These are phyloP conservation scores for Indicator indicator DNA, from an alignment of 2,113 vertebrate genomes.

Conservation along the genomic window DNA sequence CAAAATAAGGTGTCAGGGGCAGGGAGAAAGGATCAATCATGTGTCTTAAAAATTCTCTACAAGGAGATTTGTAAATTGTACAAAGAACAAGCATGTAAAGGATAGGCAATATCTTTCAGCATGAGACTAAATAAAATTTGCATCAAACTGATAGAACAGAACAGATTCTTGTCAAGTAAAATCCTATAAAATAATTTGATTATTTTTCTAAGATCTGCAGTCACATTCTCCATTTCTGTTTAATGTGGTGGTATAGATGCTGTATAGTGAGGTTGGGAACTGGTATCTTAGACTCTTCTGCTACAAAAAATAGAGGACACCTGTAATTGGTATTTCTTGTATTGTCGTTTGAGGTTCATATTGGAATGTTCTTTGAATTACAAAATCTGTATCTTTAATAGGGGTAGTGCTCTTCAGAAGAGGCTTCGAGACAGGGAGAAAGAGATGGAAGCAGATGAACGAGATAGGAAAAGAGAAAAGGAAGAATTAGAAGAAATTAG, in stretches of 20 bases:
- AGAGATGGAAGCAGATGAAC: slow-evolving; percentile 97
- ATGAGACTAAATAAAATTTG: background rate
- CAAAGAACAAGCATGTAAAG: background rate
- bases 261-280: background rate
- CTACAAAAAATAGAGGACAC: background rate
- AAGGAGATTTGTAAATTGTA: background rate
- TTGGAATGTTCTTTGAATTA: background rate
- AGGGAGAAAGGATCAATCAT: background rate
- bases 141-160: background rate
- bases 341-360: background rate
- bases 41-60: background rate
- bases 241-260: background rate
- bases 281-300: background rate
- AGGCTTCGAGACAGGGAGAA: slow-evolving; percentile 95
- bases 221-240: background rate
- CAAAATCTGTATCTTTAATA: slow-evolving; percentile 63
- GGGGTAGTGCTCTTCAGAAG: slow-evolving; percentile 98
- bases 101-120: background rate
- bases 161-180: background rate
- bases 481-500: slow-evolving; percentile 98
- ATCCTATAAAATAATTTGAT: background rate
- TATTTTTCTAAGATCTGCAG: background rate
- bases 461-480: slow-evolving; percentile 97
- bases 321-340: background rate
- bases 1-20: background rate